Conservation (phyloP, 2,888 invertebrate species). For the Thecophora atra region DNA sequence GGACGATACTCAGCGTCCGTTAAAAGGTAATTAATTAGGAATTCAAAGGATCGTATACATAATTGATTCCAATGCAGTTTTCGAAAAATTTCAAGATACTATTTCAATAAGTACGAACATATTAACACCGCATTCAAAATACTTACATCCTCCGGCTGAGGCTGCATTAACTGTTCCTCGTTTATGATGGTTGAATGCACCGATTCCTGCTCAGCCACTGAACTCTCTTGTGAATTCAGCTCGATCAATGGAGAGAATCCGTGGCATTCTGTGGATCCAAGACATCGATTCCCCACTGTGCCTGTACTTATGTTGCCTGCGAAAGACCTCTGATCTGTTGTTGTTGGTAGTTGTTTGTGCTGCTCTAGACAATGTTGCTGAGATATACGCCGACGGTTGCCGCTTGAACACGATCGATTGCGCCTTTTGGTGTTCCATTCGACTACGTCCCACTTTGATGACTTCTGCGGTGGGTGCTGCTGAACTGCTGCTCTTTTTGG, state of each 20-base stretch:
- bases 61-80: no score
- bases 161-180: no score
- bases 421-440: background rate
- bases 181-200: constrained; percentile 34
- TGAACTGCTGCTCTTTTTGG: constrained; percentile 29
- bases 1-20: background rate
- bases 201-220: background rate
- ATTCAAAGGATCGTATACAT: no score
- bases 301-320: background rate
- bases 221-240: background rate
- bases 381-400: constrained; percentile 7
- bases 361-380: constrained; percentile 25
- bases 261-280: constrained; percentile 41
- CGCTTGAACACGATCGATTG: background rate
- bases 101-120: no score
- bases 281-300: constrained; percentile 38
- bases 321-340: constrained; percentile 16
- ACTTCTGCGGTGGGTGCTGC: constrained; percentile 16
- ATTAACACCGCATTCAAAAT: background rate
- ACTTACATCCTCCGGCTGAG: constrained; percentile 31
- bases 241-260: background rate
- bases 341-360: constrained; percentile 7
- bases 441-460: background rate
- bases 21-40: no score
- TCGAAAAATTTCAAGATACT: no score